A percentile compares a stretch with the other conserved stretches of the same genome.
These are phyloP conservation scores for Lampropteryx suffumata DNA, from an alignment of 2,888 invertebrate species.

Conservation along the genomic window DNA sequence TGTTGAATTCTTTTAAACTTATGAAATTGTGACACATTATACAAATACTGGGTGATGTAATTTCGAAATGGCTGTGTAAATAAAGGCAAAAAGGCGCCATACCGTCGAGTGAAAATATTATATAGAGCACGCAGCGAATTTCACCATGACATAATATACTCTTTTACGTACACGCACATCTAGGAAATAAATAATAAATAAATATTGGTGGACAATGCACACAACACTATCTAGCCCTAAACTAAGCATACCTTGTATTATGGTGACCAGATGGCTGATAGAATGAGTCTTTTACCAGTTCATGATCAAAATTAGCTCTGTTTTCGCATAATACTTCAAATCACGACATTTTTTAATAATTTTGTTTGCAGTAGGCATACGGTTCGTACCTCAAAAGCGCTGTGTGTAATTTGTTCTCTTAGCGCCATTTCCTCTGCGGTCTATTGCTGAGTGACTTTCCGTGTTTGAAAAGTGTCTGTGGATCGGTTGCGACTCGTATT, in stretches of 20 bases:
- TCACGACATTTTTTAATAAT: no score
- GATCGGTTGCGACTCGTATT: conserved; percentile 18
- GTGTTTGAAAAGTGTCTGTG: conserved; percentile 20
- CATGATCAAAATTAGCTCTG: no score
- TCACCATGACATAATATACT: no score
- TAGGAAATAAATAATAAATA: no score
- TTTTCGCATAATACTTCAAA: no score
- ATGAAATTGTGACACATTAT: conserved; percentile 31
- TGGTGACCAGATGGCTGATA: no score
- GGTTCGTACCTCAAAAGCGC: background rate
- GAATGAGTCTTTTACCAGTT: no score
- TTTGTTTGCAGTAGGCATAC: no score
- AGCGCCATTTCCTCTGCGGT: conserved; percentile 10
- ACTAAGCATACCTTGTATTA: no score
- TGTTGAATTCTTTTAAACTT: conserved; percentile 17
- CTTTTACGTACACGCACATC: no score
- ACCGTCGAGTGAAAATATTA: background rate
- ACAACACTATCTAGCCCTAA: no score
- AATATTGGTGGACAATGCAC: no score
- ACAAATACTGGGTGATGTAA: conserved; percentile 14
- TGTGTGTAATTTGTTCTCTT: background rate
- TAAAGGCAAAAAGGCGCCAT: conserved; percentile 19
- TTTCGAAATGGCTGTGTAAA: conserved; percentile 26
- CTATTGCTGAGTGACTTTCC: conserved; percentile 30
- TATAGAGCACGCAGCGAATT: background rate